Evolutionary conservation across 2,113 vertebrate species (phyloP), one percentile per base, ranked within the genome.

Genomic region (Cepphus grylle): DNA sequence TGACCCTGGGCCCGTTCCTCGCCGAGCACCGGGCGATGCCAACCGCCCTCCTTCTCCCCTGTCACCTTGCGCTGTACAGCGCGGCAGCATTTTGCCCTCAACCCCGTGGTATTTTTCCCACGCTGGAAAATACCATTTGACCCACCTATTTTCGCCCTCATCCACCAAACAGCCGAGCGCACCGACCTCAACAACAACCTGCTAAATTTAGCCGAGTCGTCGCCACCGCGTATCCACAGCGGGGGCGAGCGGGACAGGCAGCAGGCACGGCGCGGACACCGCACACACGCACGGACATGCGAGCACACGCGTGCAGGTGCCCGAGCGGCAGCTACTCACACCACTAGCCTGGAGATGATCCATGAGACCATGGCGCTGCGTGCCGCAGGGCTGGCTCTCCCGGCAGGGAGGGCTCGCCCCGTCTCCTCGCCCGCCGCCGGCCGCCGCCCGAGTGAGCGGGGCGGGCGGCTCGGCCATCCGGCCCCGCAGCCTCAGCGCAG

Each of bases 321-420:
- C 91, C 66, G 74, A 17, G n/a, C 34, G 45, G 74, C 86, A 36
- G 94, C 62, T 95, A 99, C 99, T 99, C 98, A 99, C 99, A 99
- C 99, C 97, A 99, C 99, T 94, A 99, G 98, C 97, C 99, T 98
- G 98, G 99, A 99, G 98, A 99, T 99, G 98, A 99, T 99, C 99
- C 99, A 99, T 96, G 99, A 99, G 97, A 99, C 99, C 99, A 99
- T 99, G 98, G 99, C 99, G 98, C 98, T 98, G 96, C 85, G 77
- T 59, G 90, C 78, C 73, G 90, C 93, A 61, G 36, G 74, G 69
- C 85, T 32, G 76, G 43, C 89, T 92, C 93, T 91, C 79, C 80
- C 84, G 38, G 50, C 59, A 58, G 50, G 81, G 87, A 91, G 53
- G 81, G 69, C 90, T 70, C 73, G 50, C 93, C 95, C 81, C 90